These are phyloP conservation scores for Patella pellucida DNA, from an alignment of 2,888 invertebrate genomes.

Conservation along the genomic window DNA sequence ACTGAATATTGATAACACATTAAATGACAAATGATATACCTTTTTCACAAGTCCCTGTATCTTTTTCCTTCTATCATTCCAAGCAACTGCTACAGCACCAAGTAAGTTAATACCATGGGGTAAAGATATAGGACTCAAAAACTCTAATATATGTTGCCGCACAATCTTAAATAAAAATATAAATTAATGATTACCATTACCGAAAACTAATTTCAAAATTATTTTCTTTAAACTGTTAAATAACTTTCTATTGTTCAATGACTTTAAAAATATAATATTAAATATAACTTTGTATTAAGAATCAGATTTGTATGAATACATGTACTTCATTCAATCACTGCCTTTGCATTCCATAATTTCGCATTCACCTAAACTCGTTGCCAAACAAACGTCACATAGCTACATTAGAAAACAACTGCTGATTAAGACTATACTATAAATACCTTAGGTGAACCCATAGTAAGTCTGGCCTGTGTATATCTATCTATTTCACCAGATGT, in stretches of 20 bases:
- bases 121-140: conserved; percentile 86
- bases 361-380: no score
- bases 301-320: no score
- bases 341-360: no score
- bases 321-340: no score
- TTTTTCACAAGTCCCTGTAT: conserved; percentile 62
- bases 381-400: no score
- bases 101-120: conserved; percentile 86
- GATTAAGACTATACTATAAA: no score
- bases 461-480: conserved; percentile 65
- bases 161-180: conserved; percentile 76
- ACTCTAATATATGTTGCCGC: conserved; percentile 84
- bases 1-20: no score
- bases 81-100: conserved; percentile 86
- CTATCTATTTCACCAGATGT: conserved; percentile 27
- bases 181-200: not conserved
- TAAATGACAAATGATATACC: conserved; percentile 27
- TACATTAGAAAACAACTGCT: no score
- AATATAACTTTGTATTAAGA: no score
- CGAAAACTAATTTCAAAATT: not conserved
- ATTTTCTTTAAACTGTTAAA: not conserved
- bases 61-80: conserved; percentile 78
- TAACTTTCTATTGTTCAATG: not conserved
- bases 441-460: conserved; percentile 74
- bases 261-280: not conserved